These are phyloP conservation scores for Hipparchia sbordonii DNA, from an alignment of 2,888 invertebrate species.

Conservation along the genomic window DNA sequence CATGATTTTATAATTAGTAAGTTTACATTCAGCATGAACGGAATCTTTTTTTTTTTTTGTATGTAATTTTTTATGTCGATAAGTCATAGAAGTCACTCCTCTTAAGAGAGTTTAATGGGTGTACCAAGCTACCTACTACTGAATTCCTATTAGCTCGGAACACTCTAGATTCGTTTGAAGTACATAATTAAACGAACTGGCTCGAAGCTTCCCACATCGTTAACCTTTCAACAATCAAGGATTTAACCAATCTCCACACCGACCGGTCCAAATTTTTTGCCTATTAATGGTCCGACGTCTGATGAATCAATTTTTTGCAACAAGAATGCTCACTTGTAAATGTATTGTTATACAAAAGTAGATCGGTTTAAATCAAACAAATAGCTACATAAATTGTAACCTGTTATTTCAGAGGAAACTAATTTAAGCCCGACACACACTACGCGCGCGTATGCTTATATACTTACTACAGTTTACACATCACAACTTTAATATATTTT, in stretches of 20 bases:
- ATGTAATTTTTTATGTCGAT: too few relatives aligned
- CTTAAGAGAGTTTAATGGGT: background rate
- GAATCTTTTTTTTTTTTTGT: too few relatives aligned
- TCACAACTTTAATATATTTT: too few relatives aligned
- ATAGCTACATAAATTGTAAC: conserved; percentile 13
- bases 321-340: conserved; percentile 6
- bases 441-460: too few relatives aligned
- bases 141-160: background rate
- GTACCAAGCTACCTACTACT: background rate
- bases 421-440: conserved; percentile 9
- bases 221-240: conserved; percentile 16
- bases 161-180: background rate
- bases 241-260: background rate
- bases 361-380: background rate
- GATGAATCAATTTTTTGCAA: conserved; percentile 25
- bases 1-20: too few relatives aligned
- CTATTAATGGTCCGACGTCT: conserved; percentile 8
- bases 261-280: conserved; percentile 1
- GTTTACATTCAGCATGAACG: too few relatives aligned
- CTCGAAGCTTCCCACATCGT: background rate
- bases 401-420: conserved; percentile 14
- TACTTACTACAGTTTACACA: too few relatives aligned
- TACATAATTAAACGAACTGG: background rate
- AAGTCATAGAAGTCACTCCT: too few relatives aligned
- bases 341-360: conserved; percentile 6